A percentile compares a stretch with the other conserved stretches of the same genome.
Conservation (phyloP, 2,888 invertebrate genomes). For the Drosophila multiciliata region DNA sequence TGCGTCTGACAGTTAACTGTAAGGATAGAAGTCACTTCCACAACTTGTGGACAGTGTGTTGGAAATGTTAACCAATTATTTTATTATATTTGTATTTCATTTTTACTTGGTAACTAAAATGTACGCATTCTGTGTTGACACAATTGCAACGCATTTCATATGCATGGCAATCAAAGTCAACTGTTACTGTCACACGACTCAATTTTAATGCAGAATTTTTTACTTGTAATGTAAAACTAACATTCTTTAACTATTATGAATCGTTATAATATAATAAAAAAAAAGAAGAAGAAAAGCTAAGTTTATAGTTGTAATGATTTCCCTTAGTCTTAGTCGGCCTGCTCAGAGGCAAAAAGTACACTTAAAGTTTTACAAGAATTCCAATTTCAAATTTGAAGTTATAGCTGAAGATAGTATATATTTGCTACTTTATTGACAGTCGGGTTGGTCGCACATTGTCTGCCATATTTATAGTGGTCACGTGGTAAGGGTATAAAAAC, state of each 20-base stretch:
- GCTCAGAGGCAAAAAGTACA: neutral
- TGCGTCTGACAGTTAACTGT: neutral
- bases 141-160: neutral
- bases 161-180: neutral
- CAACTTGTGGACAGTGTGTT: neutral
- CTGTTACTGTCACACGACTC: neutral
- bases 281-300: neutral
- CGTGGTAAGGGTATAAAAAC: constrained; percentile 47
- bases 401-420: neutral
- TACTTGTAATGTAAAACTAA: neutral
- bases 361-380: neutral
- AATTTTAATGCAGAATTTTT: neutral
- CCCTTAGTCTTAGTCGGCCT: neutral
- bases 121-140: neutral
- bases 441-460: constrained; percentile 4
- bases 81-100: neutral
- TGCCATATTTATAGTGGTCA: constrained; percentile 26
- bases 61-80: neutral
- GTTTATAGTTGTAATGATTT: neutral
- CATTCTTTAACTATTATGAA: neutral
- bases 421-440: neutral
- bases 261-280: too few relatives aligned
- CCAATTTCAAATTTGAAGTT: neutral
- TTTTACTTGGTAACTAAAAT: neutral
- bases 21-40: neutral